Evolutionary conservation across 2,113 vertebrate species (phyloP).

Genomic region (Actenoides lindsayi): DNA sequence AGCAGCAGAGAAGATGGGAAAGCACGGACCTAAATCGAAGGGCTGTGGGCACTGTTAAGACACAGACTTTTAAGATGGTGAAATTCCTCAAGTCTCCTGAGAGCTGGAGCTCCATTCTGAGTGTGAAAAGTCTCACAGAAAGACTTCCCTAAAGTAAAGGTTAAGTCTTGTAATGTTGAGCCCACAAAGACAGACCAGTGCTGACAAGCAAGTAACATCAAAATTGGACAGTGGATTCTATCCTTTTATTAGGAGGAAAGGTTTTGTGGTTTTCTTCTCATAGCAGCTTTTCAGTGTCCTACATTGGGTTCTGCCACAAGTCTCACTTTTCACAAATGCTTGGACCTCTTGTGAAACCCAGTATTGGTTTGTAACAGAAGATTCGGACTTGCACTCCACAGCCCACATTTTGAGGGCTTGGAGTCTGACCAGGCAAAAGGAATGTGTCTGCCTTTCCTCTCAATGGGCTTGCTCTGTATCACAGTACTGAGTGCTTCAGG

Average conservation of each 20-base stretch:
- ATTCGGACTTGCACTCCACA: neutral
- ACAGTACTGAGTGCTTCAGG: neutral
- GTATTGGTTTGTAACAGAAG: neutral
- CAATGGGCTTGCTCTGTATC: neutral
- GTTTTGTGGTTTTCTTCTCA: neutral
- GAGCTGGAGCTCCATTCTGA: neutral
- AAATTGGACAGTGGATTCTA: neutral
- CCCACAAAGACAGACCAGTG: neutral
- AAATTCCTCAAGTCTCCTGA: neutral
- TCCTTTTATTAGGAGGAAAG: neutral
- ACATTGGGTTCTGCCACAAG: neutral
- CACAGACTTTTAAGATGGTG: neutral
- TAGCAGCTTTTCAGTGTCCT: neutral
- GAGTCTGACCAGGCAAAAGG: neutral
- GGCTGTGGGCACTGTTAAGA: neutral
- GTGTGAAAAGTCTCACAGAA: neutral
- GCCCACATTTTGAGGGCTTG: neutral
- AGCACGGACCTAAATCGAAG: neutral
- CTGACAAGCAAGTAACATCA: neutral
- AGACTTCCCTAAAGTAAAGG: neutral
- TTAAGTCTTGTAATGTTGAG: neutral
- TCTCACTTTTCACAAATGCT: neutral
- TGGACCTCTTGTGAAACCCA: neutral
- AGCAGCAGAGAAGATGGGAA: neutral
- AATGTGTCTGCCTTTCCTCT: neutral